Evolutionary conservation across 35 echinoderm and acorn worm species (phyloP), one percentile per base, ranked within the genome.

Genomic region (Ptychodera flava): DNA sequence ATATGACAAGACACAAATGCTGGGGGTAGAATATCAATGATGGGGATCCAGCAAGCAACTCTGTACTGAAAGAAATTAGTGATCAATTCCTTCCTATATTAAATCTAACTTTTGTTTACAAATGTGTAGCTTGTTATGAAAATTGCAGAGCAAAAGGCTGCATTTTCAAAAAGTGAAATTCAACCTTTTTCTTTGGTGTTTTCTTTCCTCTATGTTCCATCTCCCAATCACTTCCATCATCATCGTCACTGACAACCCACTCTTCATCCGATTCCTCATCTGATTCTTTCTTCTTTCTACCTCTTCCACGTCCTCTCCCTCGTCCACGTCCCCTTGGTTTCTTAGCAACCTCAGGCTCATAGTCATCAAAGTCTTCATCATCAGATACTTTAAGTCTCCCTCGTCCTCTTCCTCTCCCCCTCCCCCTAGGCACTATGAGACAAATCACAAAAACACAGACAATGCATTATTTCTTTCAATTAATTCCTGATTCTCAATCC

Each of bases 201-300:
- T 64, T 64, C 45, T 64, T 64, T 64, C 45, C 45, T 37, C 37
- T 83, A 34, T 83, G 34, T 83, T 83, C 82, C 28, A 30, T 35
- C 37, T 83, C 82, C 82, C 82, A 83, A 28, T 83, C 82, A 83
- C 82, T 83, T 1, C 82, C 82, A 36, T 83, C 82, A 28, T 83
- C 82, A 83, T 83, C 82, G 28, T 83, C 35, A 83, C 82, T 83
- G 15, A n/a, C 82, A 33, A 83, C 37, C 82, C 82, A 83, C 35
- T 83, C 82, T 36, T 83, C 82, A 35, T 36, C 33, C n/a, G 34
- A 83, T 28, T 83, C 82, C n/a, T 36, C 31, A 37, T 83, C 37
- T 35, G 82, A n/a, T 15, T 28, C 82, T 83, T 36, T 83, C 37
- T n/a, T 83, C 37, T 34, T 34, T 30, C 33, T 83, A 36, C 33